phyloP scores from a whole-genome alignment of 2,113 vertebrate genomes.

The Dermatemys mawii region DNA sequence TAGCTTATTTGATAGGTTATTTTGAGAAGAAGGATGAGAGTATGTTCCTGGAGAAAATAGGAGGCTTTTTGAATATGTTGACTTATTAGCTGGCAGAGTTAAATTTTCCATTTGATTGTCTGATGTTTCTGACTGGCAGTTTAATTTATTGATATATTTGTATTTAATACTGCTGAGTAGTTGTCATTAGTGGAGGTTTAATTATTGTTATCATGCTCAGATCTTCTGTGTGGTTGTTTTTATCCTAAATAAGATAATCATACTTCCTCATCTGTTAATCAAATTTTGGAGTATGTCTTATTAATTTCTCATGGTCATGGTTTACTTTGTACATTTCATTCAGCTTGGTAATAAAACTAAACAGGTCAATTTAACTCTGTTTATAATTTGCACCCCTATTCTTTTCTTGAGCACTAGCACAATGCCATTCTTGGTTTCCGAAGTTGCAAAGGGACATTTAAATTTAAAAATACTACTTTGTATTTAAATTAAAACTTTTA shows the following conservation, averaged over 20 bases:
- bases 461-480: background rate
- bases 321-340: slow-evolving; percentile 61
- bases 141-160: slow-evolving; percentile 69
- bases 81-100: slow-evolving; percentile 20
- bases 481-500: background rate
- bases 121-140: slow-evolving; percentile 54
- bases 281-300: slow-evolving; percentile 68
- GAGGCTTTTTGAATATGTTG: slow-evolving; percentile 26
- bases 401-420: slow-evolving; percentile 2
- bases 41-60: slow-evolving; percentile 10
- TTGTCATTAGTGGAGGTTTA: slow-evolving; percentile 65
- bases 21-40: slow-evolving; percentile 19
- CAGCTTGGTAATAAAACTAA: slow-evolving; percentile 27
- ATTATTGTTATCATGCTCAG: slow-evolving; percentile 69
- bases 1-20: slow-evolving; percentile 36
- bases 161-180: slow-evolving; percentile 64
- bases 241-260: slow-evolving; percentile 72
- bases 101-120: slow-evolving; percentile 53
- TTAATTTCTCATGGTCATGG: slow-evolving; percentile 46
- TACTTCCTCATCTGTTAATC: slow-evolving; percentile 72
- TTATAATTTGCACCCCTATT: slow-evolving; percentile 5
- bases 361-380: slow-evolving; percentile 22
- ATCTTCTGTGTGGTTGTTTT: slow-evolving; percentile 65
- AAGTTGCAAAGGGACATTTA: background rate
- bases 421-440: background rate